phyloP scores from a whole-genome alignment of 1,140 invertebrate genomes.

The Asobara japonica region DNA sequence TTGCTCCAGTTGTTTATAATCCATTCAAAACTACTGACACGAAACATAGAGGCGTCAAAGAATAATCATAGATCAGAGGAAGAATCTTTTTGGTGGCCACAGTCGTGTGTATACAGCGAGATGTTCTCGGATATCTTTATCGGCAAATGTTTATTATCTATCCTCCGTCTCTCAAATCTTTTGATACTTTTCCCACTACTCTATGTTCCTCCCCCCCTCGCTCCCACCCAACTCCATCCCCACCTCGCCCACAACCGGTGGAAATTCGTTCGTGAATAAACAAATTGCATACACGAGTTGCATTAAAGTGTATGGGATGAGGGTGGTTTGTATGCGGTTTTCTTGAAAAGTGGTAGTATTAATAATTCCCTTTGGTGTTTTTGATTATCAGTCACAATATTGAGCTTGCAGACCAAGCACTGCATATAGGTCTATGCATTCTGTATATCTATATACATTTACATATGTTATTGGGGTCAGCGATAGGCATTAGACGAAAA shows the following conservation, averaged over 20 bases:
- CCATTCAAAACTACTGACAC: neutral
- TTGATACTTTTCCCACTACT: constrained; percentile 50
- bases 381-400: constrained; percentile 44
- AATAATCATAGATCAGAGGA: constrained; percentile 54
- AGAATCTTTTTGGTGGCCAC: neutral
- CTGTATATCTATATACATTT: too few relatives aligned
- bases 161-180: constrained; percentile 54
- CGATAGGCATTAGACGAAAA: too few relatives aligned
- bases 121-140: constrained; percentile 58
- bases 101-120: constrained; percentile 25
- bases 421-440: neutral
- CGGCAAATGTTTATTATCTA: constrained; percentile 58
- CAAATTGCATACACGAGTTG: constrained; percentile 43
- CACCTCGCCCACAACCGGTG: neutral
- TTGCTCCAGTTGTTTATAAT: neutral
- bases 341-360: constrained; percentile 49
- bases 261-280: constrained; percentile 45
- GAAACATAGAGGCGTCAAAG: constrained; percentile 39
- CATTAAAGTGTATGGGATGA: neutral
- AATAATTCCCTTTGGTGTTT: constrained; percentile 48
- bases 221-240: neutral
- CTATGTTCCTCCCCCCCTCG: neutral
- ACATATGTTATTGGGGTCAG: neutral
- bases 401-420: constrained; percentile 15
- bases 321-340: constrained; percentile 37